Evolutionary conservation across 2,888 invertebrate genomes (phyloP).

Genomic region (Meghimatium bilineatum): DNA sequence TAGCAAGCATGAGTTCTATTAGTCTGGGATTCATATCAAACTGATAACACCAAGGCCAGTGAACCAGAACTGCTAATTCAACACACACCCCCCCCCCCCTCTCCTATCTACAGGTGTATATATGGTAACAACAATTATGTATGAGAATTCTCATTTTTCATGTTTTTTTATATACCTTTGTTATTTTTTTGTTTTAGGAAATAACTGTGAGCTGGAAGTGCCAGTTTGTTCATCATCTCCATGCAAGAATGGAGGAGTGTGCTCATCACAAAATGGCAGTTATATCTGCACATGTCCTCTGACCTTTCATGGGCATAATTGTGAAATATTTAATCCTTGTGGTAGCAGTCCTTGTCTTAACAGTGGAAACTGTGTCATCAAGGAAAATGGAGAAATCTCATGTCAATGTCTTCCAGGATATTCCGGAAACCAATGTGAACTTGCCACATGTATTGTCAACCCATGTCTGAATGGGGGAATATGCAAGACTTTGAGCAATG

Average conservation of each 20-base stretch:
- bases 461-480: constrained; percentile 64
- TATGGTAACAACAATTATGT: too few relatives aligned
- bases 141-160: too few relatives aligned
- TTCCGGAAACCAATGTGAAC: constrained; percentile 64
- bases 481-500: constrained; percentile 53
- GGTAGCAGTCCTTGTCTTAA: constrained; percentile 65
- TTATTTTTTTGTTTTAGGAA: constrained; percentile 43
- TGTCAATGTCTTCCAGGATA: constrained; percentile 66
- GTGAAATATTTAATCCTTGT: constrained; percentile 58
- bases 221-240: constrained; percentile 53
- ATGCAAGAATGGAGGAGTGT: constrained; percentile 52
- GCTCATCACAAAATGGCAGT: constrained; percentile 50
- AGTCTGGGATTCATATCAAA: too few relatives aligned
- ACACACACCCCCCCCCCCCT: too few relatives aligned
- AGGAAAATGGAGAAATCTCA: constrained; percentile 39
- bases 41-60: too few relatives aligned
- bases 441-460: constrained; percentile 58
- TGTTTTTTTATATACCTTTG: background rate
- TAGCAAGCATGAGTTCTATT: too few relatives aligned
- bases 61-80: too few relatives aligned
- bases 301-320: constrained; percentile 55
- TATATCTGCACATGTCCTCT: constrained; percentile 62
- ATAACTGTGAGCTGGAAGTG: constrained; percentile 57
- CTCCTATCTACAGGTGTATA: too few relatives aligned
- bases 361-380: constrained; percentile 56